These are phyloP conservation scores for Nannoperca australis DNA, from an alignment of 2,797 vertebrate species.

Conservation along the genomic window DNA sequence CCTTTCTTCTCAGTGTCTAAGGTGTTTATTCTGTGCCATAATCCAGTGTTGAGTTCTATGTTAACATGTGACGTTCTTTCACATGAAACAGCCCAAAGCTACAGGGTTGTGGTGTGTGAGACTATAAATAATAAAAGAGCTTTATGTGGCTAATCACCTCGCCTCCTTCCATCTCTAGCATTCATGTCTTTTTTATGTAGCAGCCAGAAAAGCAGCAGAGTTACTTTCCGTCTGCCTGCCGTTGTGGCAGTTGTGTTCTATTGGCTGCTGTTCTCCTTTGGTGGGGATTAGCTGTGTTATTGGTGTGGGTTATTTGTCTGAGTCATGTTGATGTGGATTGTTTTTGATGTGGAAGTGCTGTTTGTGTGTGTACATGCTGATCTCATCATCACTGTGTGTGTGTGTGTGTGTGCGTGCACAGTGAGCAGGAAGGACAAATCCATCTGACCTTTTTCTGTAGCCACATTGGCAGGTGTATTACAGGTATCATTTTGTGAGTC, in stretches of 20 bases:
- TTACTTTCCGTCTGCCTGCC: constrained; percentile 56
- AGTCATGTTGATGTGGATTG: constrained; percentile 72
- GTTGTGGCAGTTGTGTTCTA: constrained; percentile 57
- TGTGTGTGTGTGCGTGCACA: constrained; percentile 2
- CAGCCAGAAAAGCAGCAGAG: constrained; percentile 23
- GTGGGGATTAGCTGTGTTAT: constrained; percentile 68
- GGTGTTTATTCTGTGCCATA: constrained; percentile 71
- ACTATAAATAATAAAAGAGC: constrained; percentile 22
- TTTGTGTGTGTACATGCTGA: constrained; percentile 16
- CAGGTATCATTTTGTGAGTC: constrained; percentile 27
- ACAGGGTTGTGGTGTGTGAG: not conserved
- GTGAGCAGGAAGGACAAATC: constrained; percentile 47
- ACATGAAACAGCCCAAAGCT: constrained; percentile 42
- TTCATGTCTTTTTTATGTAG: constrained; percentile 34
- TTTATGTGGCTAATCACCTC: constrained; percentile 32
- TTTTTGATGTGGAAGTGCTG: constrained; percentile 60
- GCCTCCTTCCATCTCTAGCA: constrained; percentile 30
- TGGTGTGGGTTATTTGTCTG: constrained; percentile 71
- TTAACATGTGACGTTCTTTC: constrained; percentile 69
- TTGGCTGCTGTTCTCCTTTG: constrained; percentile 48
- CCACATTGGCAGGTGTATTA: constrained; percentile 41
- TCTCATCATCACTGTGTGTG: constrained; percentile 22
- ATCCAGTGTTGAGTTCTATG: constrained; percentile 55
- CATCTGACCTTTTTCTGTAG: constrained; percentile 44
- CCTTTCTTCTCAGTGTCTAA: constrained; percentile 52